Base-by-base conservation (phyloP, 2,797 vertebrate species). In the Vireo griseus region DNA sequence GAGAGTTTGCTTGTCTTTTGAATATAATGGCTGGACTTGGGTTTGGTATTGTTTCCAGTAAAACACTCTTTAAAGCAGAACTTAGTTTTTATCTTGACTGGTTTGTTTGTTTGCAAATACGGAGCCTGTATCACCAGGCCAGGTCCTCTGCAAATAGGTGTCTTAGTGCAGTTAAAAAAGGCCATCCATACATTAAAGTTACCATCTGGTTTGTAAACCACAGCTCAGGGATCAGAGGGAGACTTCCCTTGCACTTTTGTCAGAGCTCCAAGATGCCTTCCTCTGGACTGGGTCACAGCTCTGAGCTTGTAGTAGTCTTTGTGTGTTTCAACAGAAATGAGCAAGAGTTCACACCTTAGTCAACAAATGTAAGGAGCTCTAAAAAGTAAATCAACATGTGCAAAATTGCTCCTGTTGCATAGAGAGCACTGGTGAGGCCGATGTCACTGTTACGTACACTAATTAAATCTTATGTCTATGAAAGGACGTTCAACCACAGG, bases 131-230 rank as follows among this genome's bases (percentile, higher is more conserved):
- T 97, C 95, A 95, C 89, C 72, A 90, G 86, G 83, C 73, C 87
- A 87, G 92, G 86, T 96, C 96, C 95, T 92, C 94, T 97, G 95
- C 95, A 97, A 95, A 96, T 91, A 94, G 81, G 37, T 92, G 92
- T 78, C 92, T 96, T 77, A 91, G 88, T 84, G 92, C 94, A 95
- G 94, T 95, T 94, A 80, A 91, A 97, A 96, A 96, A 97, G 93
- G 86, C 91, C 92, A 86, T 90, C 68, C 16, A 0, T 72, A 55
- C 75, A 74, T 77, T 58, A 79, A 91, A 94, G 50, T 96, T 96
- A 92, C 88, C 91, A 88, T 96, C 95, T 97, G 96, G 95, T 94
- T 94, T 83, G 65, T 93, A 96, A 97, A 97, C 95, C 95, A 88
- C 91, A 92, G 95, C 52, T 61, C 31, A 18, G 87, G 66, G 90